Conservation (phyloP, 2,113 vertebrate species). For the Neofelis nebulosa region DNA sequence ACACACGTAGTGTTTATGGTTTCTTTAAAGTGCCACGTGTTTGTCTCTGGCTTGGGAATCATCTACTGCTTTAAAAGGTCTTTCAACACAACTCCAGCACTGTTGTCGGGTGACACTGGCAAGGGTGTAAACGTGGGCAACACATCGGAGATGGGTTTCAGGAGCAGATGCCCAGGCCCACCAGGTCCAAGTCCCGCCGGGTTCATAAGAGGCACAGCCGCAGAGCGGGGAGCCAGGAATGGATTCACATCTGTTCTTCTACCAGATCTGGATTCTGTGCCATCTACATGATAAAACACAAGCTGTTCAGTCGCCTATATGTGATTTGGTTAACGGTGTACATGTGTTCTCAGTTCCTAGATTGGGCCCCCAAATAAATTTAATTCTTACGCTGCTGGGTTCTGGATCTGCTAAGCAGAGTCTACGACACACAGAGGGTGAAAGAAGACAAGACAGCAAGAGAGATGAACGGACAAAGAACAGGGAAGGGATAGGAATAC, state of each 20-base stretch:
- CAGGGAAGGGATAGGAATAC: background rate
- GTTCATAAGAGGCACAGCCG: conserved; percentile 92
- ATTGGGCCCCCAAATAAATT: background rate
- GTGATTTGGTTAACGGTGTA: background rate
- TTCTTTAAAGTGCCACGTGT: conserved; percentile 85
- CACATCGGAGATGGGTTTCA: conserved; percentile 95
- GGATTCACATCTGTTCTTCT: conserved; percentile 90
- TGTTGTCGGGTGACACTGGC: conserved; percentile 93
- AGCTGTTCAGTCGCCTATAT: background rate
- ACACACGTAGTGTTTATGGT: conserved; percentile 79
- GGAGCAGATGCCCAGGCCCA: conserved; percentile 91
- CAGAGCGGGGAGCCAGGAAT: conserved; percentile 96
- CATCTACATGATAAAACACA: conserved; percentile 63
- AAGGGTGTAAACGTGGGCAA: conserved; percentile 96
- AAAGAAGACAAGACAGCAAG: background rate
- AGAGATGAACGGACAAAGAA: background rate
- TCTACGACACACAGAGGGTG: background rate
- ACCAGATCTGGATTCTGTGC: conserved; percentile 73
- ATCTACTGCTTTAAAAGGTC: conserved; percentile 94
- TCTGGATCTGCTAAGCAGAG: background rate
- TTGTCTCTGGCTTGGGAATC: background rate
- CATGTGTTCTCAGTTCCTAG: background rate
- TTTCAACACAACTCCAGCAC: conserved; percentile 93
- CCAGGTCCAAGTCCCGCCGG: conserved; percentile 78
- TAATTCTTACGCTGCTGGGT: background rate